Conservation (phyloP, 2,797 vertebrate genomes). For the Squalus acanthias region DNA sequence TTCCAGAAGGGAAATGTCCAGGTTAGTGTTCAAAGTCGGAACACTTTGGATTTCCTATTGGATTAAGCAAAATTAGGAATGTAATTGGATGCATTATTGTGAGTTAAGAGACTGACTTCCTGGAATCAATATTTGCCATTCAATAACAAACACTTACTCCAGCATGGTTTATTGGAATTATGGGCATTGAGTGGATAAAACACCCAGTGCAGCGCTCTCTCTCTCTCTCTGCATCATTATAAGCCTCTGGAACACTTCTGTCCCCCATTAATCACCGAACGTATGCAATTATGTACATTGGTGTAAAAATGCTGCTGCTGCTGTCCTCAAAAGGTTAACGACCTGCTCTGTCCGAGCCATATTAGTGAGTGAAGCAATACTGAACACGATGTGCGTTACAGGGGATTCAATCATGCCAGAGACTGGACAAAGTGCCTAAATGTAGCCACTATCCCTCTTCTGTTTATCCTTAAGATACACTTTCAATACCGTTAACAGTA, state of each 20-base stretch:
- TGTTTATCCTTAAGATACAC: background rate
- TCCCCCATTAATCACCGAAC: background rate
- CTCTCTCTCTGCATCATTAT: background rate
- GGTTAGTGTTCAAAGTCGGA: background rate
- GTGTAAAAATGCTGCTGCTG: background rate
- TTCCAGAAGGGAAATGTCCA: background rate
- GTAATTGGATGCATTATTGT: background rate
- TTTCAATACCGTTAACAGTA: background rate
- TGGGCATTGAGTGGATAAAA: background rate
- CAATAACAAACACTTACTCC: background rate
- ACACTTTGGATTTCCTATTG: background rate
- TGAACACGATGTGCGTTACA: background rate
- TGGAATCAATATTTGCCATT: background rate
- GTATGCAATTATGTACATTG: background rate
- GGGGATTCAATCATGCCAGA: slow-evolving; percentile 1
- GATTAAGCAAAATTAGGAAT: background rate
- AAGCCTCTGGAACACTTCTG: background rate
- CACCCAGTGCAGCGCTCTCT: background rate
- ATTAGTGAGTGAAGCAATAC: background rate
- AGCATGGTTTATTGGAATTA: background rate
- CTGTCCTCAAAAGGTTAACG: slow-evolving; percentile 20
- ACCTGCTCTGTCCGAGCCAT: background rate
- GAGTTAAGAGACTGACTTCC: background rate
- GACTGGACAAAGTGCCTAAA: slow-evolving; percentile 35
- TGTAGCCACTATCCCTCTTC: background rate